Evolutionary conservation across 2,888 invertebrate species (phyloP).

Genomic region (Zygaena filipendulae): DNA sequence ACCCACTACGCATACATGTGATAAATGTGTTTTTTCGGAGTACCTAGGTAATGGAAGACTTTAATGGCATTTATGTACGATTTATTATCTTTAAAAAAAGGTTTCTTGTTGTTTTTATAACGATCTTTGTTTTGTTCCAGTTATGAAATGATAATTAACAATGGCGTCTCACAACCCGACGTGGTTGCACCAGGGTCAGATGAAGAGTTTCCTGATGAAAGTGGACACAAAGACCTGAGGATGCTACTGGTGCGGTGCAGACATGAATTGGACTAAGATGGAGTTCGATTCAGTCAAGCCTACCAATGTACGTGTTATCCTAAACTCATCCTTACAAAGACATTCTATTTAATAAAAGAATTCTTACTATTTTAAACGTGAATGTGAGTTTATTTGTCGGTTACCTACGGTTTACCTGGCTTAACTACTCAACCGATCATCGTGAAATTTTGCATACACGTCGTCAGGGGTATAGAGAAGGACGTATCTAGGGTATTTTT

Average conservation of each 20-base stretch:
- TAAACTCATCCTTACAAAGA: not conserved
- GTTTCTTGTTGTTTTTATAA: not conserved
- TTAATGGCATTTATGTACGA: no score
- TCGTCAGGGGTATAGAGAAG: no score
- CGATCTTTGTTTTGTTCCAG: constrained; percentile 42
- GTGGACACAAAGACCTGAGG: constrained; percentile 52
- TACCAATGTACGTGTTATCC: constrained; percentile 43
- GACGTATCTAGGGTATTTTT: no score
- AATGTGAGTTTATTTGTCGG: not conserved
- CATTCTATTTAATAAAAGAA: no score
- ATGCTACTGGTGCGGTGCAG: constrained; percentile 22
- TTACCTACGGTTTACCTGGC: constrained; percentile 2
- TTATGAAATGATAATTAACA: constrained; percentile 34
- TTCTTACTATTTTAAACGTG: no score
- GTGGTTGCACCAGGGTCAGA: constrained; percentile 27
- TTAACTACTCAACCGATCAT: no score
- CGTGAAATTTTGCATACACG: no score
- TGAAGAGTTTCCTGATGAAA: constrained; percentile 41
- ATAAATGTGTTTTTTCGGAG: no score
- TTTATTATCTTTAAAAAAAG: no score
- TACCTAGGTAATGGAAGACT: no score
- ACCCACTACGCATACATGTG: no score
- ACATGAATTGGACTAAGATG: constrained; percentile 37
- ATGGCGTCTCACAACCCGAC: constrained; percentile 43
- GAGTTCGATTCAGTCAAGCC: constrained; percentile 48